A percentile compares a stretch with the other conserved stretches of the same genome.
These are phyloP conservation scores for Myodes glareolus DNA, from an alignment of 2,113 vertebrate genomes.

Conservation along the genomic window DNA sequence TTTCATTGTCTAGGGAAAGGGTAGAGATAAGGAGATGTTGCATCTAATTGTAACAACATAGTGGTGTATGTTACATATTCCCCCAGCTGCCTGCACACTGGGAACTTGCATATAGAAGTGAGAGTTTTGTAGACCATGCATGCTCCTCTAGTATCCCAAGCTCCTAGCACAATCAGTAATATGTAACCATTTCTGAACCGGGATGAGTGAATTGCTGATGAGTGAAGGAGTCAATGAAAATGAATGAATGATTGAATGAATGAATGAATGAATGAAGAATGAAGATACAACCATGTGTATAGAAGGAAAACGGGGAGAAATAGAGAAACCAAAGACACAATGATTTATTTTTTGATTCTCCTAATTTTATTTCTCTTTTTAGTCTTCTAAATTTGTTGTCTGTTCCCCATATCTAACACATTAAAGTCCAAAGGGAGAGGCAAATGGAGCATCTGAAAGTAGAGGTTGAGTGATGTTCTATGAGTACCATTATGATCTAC, in stretches of 20 bases:
- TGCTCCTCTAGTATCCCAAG: not conserved
- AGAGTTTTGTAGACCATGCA: not conserved
- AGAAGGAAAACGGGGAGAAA: not conserved
- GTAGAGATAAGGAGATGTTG: not conserved
- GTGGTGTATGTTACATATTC: not conserved
- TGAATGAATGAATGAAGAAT: not conserved
- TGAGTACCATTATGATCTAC: not conserved
- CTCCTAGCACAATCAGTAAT: not conserved
- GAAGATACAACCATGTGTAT: not conserved
- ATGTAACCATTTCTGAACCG: not conserved
- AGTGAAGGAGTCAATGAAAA: too few relatives aligned
- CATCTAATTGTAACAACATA: not conserved
- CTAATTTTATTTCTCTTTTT: not conserved
- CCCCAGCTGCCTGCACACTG: not conserved
- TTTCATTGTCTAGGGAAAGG: slow-evolving; percentile 70
- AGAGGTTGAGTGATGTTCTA: not conserved
- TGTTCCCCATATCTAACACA: not conserved
- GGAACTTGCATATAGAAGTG: not conserved
- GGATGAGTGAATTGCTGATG: not conserved
- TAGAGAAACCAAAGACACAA: not conserved
- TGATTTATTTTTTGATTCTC: not conserved
- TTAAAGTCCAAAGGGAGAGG: not conserved
- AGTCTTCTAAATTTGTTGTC: not conserved
- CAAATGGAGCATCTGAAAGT: not conserved
- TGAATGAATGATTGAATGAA: not conserved